Conservation (phyloP, 2,113 vertebrate genomes). For the Phrynosoma blainvillii region DNA sequence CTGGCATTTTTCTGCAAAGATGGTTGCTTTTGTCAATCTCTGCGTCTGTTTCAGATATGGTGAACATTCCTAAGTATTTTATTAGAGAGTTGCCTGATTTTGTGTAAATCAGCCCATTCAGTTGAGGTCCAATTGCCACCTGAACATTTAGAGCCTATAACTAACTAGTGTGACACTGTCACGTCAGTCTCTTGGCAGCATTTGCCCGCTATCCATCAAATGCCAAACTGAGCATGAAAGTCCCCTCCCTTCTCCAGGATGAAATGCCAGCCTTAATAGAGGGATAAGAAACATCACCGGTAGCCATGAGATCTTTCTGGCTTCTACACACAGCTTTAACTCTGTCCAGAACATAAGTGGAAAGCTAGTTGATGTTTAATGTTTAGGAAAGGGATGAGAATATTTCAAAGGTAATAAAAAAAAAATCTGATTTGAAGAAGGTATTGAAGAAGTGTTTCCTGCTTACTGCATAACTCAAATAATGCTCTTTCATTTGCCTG, state of each 20-base stretch:
- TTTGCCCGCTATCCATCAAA: neutral
- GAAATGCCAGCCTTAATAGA: neutral
- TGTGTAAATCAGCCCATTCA: neutral
- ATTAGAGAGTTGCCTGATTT: neutral
- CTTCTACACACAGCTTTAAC: neutral
- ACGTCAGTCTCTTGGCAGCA: neutral
- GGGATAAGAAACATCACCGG: neutral
- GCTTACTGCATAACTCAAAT: neutral
- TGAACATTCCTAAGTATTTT: neutral
- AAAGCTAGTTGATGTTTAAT: neutral
- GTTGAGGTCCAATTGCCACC: neutral
- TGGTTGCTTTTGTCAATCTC: neutral
- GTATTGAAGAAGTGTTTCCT: neutral
- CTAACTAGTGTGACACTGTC: neutral
- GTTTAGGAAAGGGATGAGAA: neutral
- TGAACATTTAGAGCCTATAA: neutral
- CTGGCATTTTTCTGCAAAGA: neutral
- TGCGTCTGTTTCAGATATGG: neutral
- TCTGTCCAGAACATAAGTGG: neutral
- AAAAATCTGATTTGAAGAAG: neutral
- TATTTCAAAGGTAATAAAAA: neutral
- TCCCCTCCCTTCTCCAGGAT: neutral
- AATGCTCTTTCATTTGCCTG: neutral
- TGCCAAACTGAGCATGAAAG: constrained; percentile 1
- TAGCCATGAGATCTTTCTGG: neutral